Evolutionary conservation across 2,888 invertebrate genomes (phyloP), one percentile per base, ranked within the genome.

Genomic region (Halictus ligatus): DNA sequence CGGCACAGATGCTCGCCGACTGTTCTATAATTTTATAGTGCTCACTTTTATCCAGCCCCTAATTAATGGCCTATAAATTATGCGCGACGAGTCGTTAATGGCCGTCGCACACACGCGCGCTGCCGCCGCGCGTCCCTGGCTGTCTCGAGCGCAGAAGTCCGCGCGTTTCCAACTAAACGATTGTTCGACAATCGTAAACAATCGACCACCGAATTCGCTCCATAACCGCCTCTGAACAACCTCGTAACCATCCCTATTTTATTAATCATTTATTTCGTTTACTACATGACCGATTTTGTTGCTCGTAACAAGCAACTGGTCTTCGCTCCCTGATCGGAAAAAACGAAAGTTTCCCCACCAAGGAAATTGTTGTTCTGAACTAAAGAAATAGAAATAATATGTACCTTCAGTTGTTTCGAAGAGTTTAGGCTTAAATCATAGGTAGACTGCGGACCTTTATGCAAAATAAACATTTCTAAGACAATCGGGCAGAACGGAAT

Each of bases 31-130:
- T 92, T 93, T 93, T 93, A 93, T 92, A 92, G 90, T 78, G 89
- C 87, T 91, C 90, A 92, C 92, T 92, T 93, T 93, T 93, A 93
- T 91, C 90, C 89, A 86, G 88, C 89, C 90, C 89, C 90, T 93
- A 94, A 95, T 95, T 95, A 94, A 95, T 94, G 94, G 92, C 91
- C 93, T 93, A 94, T 95, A 94, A 94, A 94, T 94, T 94, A 94
- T 88, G 91, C 89, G 91, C 93, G 92, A 93, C 93, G 92, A 93
- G 93, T 93, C 93, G 93, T 93, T 93, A 93, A 93, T 91, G 91
- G 91, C 81, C 88, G 80, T 79, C 85, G 88, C 89, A 86, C 89
- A 81, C 81, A 80, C 54, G 72, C 54, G 69, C 69, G 50, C 71
- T n/a, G 35, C 67, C 50, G 40, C 13, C 84, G 83, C 81, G 81